A percentile compares a stretch with the other conserved stretches of the same genome.
These are phyloP conservation scores for Pseudorhombus dupliciocellatus DNA, from an alignment of 2,113 vertebrate genomes.

Conservation along the genomic window DNA sequence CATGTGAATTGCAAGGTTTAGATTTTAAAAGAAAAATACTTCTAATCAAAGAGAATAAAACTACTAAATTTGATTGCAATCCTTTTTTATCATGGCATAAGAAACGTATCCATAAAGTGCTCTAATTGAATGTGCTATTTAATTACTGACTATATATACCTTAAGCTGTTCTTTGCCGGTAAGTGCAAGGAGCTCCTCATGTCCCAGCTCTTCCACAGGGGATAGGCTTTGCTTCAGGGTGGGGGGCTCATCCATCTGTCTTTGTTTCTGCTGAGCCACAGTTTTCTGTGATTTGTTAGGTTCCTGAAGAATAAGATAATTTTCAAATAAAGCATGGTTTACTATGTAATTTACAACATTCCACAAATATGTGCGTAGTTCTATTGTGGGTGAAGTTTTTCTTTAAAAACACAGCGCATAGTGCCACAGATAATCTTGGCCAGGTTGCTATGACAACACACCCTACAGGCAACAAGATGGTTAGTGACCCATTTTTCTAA, in stretches of 20 bases:
- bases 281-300: conserved; percentile 16
- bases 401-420: conserved; percentile 38
- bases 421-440: conserved; percentile 54
- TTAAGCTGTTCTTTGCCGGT: conserved; percentile 79
- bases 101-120: background rate
- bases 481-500: conserved; percentile 78
- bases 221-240: conserved; percentile 38
- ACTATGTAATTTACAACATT: no score
- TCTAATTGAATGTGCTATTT: background rate
- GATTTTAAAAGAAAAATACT: conserved; percentile 3
- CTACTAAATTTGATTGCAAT: background rate
- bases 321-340: background rate
- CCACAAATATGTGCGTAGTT: background rate
- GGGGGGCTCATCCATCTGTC: conserved; percentile 20
- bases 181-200: conserved; percentile 60
- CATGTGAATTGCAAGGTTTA: conserved; percentile 2
- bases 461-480: conserved; percentile 67
- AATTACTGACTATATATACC: conserved; percentile 56
- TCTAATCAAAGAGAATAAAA: background rate
- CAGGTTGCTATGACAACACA: conserved; percentile 76
- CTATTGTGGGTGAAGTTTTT: conserved; percentile 14
- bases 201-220: conserved; percentile 51
- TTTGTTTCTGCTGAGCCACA: conserved; percentile 34
- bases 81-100: no score
- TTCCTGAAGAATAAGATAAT: conserved; percentile 48